These are phyloP conservation scores for Micromys minutus DNA, from an alignment of 2,113 vertebrate species.

Conservation along the genomic window DNA sequence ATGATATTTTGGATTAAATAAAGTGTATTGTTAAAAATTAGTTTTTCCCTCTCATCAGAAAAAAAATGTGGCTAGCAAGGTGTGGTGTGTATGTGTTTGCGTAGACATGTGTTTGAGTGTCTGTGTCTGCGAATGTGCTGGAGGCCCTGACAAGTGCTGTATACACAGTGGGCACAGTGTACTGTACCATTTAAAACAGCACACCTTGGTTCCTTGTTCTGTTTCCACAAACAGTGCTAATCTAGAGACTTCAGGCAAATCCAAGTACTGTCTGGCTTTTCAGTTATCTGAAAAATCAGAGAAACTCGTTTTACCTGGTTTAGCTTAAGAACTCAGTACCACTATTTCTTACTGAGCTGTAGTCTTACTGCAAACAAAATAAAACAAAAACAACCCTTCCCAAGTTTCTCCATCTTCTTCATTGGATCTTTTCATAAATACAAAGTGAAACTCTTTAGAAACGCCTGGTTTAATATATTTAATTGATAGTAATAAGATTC, in stretches of 20 bases:
- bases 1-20: not conserved
- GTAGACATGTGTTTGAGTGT: not conserved
- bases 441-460: slow-evolving; percentile 30
- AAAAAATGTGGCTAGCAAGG: not conserved
- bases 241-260: not conserved
- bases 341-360: not conserved
- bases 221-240: not conserved
- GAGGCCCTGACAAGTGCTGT: not conserved
- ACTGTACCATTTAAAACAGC: not conserved
- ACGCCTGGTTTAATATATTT: slow-evolving; percentile 43
- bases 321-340: slow-evolving; percentile 27
- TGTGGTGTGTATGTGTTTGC: not conserved
- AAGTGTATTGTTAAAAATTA: not conserved
- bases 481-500: slow-evolving; percentile 58
- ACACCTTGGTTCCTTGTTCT: not conserved
- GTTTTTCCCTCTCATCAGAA: not conserved
- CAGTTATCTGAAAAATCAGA: not conserved
- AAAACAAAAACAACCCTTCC: not conserved
- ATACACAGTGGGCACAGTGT: no score
- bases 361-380: not conserved
- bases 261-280: not conserved
- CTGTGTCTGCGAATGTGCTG: not conserved
- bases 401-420: not conserved
- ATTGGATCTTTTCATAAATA: slow-evolving; percentile 15
- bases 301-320: not conserved